These are phyloP conservation scores for Lycodopsis pacificus DNA, from an alignment of 2,797 vertebrate genomes.

Conservation along the genomic window DNA sequence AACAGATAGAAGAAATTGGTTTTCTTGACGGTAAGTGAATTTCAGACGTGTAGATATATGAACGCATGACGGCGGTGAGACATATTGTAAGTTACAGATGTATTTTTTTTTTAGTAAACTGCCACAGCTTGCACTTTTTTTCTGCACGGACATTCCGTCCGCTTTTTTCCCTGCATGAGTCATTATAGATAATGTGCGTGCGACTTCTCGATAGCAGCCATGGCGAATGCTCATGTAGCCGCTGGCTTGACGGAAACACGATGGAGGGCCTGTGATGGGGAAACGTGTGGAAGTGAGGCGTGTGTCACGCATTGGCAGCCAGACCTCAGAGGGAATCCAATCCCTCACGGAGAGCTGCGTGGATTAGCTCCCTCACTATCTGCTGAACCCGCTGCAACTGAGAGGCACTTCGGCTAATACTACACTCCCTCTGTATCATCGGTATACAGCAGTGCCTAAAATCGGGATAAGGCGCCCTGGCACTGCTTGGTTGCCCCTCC, in stretches of 20 bases:
- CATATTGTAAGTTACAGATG: constrained; percentile 1
- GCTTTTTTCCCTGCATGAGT: constrained; percentile 38
- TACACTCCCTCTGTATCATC: constrained; percentile 59
- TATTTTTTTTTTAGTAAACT: constrained; percentile 19
- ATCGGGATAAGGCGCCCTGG: constrained; percentile 35
- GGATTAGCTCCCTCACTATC: constrained; percentile 77
- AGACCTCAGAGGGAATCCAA: constrained; percentile 69
- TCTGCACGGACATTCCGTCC: constrained; percentile 17
- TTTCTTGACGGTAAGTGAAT: constrained; percentile 41
- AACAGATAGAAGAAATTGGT: constrained; percentile 36
- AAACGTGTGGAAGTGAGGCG: constrained; percentile 48
- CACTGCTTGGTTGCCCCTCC: constrained; percentile 18
- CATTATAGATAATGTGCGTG: constrained; percentile 55
- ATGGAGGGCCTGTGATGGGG: constrained; percentile 39
- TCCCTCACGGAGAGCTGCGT: constrained; percentile 57
- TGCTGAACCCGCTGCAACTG: constrained; percentile 60
- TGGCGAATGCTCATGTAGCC: constrained; percentile 1
- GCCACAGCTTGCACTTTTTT: constrained; percentile 48
- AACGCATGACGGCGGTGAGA: constrained; percentile 21
- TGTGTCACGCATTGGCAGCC: constrained; percentile 47
- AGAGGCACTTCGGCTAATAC: constrained; percentile 68
- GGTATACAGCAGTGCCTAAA: constrained; percentile 35
- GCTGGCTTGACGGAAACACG: constrained; percentile 47
- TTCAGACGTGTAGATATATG: constrained; percentile 46
- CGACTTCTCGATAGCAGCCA: constrained; percentile 20